phyloP scores from a whole-genome alignment of 2,797 vertebrate species.

The Chloroceryle amazona region DNA sequence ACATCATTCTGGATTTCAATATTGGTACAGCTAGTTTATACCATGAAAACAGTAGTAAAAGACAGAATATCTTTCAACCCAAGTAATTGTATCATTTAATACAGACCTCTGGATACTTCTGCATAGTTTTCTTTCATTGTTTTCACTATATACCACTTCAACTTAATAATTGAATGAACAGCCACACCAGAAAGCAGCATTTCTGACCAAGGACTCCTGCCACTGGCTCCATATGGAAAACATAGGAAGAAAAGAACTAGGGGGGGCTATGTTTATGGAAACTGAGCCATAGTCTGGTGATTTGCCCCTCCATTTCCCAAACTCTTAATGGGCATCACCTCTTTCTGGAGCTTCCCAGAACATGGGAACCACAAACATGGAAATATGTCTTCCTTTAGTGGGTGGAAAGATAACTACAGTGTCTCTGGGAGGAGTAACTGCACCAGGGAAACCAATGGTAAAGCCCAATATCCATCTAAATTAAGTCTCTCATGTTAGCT shows the following conservation, averaged over 20 bases:
- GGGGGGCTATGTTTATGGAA: neutral
- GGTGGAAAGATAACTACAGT: neutral
- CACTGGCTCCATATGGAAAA: neutral
- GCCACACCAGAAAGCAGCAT: neutral
- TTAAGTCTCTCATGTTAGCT: neutral
- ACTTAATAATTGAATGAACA: neutral
- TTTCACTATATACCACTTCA: neutral
- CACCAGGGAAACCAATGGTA: neutral
- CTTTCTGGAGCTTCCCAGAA: neutral
- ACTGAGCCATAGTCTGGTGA: neutral
- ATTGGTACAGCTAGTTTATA: neutral
- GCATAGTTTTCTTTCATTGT: neutral
- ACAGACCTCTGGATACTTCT: neutral
- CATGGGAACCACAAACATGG: rapidly evolving
- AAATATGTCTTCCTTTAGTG: neutral
- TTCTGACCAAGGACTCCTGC: neutral
- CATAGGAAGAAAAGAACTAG: neutral
- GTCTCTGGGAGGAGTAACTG: neutral
- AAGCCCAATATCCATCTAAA: neutral
- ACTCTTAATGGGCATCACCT: neutral
- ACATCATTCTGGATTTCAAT: neutral
- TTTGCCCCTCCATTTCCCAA: neutral
- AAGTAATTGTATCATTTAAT: neutral
- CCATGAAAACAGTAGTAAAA: neutral
- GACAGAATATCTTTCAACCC: neutral